Evolutionary conservation across 2,797 vertebrate genomes (phyloP).

Genomic region (Chanos chanos): DNA sequence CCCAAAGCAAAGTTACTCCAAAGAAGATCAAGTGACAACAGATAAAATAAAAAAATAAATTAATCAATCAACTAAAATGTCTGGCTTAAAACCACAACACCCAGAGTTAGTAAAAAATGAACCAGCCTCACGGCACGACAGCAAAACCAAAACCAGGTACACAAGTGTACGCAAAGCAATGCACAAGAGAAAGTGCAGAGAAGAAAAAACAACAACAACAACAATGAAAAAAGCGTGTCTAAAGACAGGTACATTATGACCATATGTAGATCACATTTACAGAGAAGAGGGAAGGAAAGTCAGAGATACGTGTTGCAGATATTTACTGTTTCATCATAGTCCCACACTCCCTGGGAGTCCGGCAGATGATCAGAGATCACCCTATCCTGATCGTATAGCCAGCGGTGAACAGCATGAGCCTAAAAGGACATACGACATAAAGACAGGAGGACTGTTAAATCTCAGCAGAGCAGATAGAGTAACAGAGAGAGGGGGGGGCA

Average conservation of each 20-base stretch:
- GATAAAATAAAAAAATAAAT: conserved; percentile 44
- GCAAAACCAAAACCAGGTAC: conserved; percentile 63
- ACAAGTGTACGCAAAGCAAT: conserved; percentile 65
- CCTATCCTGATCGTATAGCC: conserved; percentile 87
- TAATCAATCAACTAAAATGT: conserved; percentile 57
- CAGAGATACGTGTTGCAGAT: conserved; percentile 79
- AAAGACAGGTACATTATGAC: conserved; percentile 70
- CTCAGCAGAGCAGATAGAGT: conserved; percentile 51
- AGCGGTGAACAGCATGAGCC: conserved; percentile 81
- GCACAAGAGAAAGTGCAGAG: conserved; percentile 54
- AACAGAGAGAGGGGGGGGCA: conserved; percentile 15
- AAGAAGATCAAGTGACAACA: conserved; percentile 22
- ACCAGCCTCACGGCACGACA: conserved; percentile 72
- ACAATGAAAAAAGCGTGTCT: conserved; percentile 67
- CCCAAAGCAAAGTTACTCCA: conserved; percentile 39
- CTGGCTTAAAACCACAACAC: conserved; percentile 60
- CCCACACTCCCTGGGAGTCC: conserved; percentile 83
- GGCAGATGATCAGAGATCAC: conserved; percentile 83
- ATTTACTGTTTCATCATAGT: conserved; percentile 86
- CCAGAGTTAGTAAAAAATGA: conserved; percentile 59
- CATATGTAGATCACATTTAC: conserved; percentile 60
- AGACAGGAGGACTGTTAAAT: conserved; percentile 77
- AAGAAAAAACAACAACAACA: conserved; percentile 61
- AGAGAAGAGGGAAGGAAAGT: conserved; percentile 64
- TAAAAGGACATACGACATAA: conserved; percentile 82